These are phyloP conservation scores for Callospermophilus lateralis DNA, from an alignment of 2,113 vertebrate genomes.

Conservation along the genomic window DNA sequence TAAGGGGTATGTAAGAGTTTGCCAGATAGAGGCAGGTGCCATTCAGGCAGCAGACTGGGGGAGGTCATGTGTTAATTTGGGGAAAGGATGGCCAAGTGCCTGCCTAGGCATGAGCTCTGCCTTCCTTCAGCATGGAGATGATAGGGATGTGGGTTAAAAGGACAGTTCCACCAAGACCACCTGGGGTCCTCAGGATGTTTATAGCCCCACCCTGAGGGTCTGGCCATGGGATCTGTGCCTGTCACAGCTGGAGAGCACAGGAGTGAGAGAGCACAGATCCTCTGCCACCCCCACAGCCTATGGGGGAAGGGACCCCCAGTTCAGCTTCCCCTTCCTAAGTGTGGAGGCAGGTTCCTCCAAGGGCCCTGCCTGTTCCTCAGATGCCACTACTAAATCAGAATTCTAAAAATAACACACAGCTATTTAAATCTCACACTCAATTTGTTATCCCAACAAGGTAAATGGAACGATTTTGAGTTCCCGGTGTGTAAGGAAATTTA, in stretches of 20 bases:
- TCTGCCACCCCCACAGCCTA: accelerated
- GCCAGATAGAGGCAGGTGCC: background rate
- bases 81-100: background rate
- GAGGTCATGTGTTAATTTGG: background rate
- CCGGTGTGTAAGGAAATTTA: background rate
- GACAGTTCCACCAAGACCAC: background rate
- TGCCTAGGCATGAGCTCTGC: background rate
- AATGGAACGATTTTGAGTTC: constrained; percentile 23
- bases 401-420: background rate
- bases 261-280: too few relatives aligned
- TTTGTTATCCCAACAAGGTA: constrained; percentile 15
- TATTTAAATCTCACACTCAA: constrained; percentile 27
- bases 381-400: background rate
- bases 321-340: background rate
- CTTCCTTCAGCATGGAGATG: background rate
- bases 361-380: background rate
- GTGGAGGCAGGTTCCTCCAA: background rate
- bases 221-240: background rate
- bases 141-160: background rate
- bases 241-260: background rate
- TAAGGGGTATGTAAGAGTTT: constrained; percentile 20
- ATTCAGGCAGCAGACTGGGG: background rate
- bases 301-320: background rate
- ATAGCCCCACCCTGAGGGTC: background rate
- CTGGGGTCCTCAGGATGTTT: background rate